Evolutionary conservation across 2,113 vertebrate species (phyloP).

Genomic region (Phocoena phocoena): DNA sequence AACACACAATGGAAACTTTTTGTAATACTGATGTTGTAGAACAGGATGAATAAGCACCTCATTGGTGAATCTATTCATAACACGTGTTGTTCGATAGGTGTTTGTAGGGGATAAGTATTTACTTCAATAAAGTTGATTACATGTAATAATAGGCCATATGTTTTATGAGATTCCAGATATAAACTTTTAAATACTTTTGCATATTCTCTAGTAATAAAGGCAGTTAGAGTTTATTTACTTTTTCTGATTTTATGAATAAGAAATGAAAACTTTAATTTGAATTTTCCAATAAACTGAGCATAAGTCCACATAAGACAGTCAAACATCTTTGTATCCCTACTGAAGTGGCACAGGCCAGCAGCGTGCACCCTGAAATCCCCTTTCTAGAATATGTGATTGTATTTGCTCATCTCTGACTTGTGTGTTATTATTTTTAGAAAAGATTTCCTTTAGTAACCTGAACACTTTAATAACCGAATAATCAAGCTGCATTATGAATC

Average conservation of each 20-base stretch:
- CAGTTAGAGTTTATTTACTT: not conserved
- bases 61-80: not conserved
- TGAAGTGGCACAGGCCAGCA: not conserved
- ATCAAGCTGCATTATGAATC: not conserved
- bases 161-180: not conserved
- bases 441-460: not conserved
- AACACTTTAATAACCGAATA: slow-evolving; percentile 30
- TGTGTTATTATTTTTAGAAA: slow-evolving; percentile 8
- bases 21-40: not conserved
- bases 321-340: not conserved
- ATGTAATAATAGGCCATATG: not conserved
- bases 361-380: not conserved
- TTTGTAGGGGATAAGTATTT: not conserved
- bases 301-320: not conserved
- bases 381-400: not conserved
- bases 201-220: not conserved
- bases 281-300: not conserved
- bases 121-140: not conserved
- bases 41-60: not conserved
- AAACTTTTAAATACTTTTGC: not conserved
- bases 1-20: not conserved
- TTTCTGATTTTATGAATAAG: not conserved
- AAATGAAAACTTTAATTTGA: not conserved
- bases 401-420: not conserved
- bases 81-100: not conserved